Percentiles rank a stretch among this genome's conserved stretches.
Evolutionary conservation across 2,888 invertebrate species (phyloP).

Genomic region (Mimas tiliae): DNA sequence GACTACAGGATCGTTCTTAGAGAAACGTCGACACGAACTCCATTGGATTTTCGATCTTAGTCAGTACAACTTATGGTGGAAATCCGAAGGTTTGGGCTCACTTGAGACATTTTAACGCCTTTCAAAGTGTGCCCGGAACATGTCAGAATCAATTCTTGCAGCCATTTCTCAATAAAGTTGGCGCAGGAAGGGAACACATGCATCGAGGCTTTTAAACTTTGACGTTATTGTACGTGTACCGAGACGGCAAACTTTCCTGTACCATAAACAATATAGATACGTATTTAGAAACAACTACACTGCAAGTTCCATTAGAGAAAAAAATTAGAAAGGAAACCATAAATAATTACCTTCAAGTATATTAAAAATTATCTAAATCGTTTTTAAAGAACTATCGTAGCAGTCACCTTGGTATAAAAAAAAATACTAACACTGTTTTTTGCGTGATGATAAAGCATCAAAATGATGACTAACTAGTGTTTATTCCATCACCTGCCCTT

Average conservation of each 20-base stretch:
- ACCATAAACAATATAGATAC: constrained; percentile 18
- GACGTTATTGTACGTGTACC: constrained; percentile 54
- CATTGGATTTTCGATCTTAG: constrained; percentile 40
- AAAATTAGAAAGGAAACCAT: no score
- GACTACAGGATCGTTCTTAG: constrained; percentile 60
- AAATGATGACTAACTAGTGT: no score
- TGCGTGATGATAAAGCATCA: no score
- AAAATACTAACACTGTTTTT: no score
- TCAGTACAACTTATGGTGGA: constrained; percentile 22
- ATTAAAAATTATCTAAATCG: no score
- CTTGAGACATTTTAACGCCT: constrained; percentile 65
- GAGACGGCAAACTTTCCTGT: constrained; percentile 42
- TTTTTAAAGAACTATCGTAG: no score
- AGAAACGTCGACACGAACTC: constrained; percentile 44
- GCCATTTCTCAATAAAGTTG: constrained; percentile 82
- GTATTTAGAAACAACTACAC: background rate
- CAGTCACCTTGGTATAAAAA: no score
- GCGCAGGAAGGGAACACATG: constrained; percentile 58
- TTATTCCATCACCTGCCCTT: no score
- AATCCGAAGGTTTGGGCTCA: constrained; percentile 32
- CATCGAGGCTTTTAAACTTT: constrained; percentile 79
- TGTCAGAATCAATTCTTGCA: constrained; percentile 78
- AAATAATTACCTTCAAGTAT: no score
- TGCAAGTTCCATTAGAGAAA: background rate
- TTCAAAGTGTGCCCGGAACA: constrained; percentile 69